phyloP scores from a whole-genome alignment of 1,140 invertebrate genomes.

The Cydia fagiglandana region DNA sequence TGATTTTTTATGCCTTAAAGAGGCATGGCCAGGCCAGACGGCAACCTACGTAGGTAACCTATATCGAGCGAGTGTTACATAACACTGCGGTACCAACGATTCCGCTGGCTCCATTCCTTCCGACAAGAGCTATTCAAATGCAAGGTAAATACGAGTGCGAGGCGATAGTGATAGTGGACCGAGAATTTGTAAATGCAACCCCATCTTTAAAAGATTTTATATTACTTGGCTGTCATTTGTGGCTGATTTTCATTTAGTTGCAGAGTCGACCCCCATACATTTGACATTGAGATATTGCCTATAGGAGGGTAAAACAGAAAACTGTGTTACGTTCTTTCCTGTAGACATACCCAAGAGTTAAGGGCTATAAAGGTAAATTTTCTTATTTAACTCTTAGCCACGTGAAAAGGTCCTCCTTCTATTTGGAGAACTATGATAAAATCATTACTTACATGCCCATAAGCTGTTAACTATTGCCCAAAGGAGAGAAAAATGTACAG shows the following conservation, averaged over 20 bases:
- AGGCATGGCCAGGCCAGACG: slow-evolving; percentile 46
- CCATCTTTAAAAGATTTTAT: neutral
- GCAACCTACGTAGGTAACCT: slow-evolving; percentile 46
- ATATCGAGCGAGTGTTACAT: slow-evolving; percentile 68
- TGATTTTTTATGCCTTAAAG: slow-evolving; percentile 44
- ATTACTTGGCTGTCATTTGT: neutral
- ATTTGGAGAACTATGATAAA: too few relatives aligned
- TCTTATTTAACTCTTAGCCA: too few relatives aligned
- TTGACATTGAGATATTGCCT: too few relatives aligned
- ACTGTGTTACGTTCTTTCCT: too few relatives aligned
- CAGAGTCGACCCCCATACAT: neutral
- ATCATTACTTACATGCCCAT: too few relatives aligned
- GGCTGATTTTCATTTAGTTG: neutral
- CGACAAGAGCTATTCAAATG: slow-evolving; percentile 28
- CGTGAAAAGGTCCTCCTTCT: too few relatives aligned
- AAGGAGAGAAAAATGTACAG: too few relatives aligned
- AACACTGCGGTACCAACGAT: slow-evolving; percentile 67
- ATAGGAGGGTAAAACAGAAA: too few relatives aligned
- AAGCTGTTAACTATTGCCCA: too few relatives aligned
- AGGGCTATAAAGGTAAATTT: too few relatives aligned
- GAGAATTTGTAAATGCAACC: neutral
- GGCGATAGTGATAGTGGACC: neutral
- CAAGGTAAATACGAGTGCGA: neutral
- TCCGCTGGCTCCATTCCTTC: slow-evolving; percentile 44
- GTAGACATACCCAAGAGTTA: too few relatives aligned